A percentile compares a stretch with the other conserved stretches of the same genome.
Evolutionary conservation across 2,113 vertebrate species (phyloP).

Genomic region (Calyptomena viridis): DNA sequence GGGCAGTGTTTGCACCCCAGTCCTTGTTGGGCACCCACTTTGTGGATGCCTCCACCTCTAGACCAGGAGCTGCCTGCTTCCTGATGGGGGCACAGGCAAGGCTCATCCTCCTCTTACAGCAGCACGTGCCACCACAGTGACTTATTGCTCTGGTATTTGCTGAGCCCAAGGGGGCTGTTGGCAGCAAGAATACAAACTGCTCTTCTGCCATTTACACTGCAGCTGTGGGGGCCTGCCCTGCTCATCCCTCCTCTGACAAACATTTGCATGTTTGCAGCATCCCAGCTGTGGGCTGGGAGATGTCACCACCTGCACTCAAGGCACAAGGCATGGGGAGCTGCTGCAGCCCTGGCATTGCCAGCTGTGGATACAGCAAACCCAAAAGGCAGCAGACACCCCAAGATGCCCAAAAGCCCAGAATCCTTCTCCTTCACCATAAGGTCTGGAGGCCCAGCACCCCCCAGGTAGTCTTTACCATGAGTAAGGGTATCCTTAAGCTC

Average conservation of each 20-base stretch:
- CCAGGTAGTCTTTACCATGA: neutral
- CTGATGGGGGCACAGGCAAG: fast-evolving
- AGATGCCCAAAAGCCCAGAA: neutral
- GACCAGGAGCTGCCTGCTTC: neutral
- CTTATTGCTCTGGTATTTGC: neutral
- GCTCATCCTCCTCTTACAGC: neutral
- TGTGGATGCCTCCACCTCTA: neutral
- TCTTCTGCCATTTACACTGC: neutral
- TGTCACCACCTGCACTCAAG: neutral
- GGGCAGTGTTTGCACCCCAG: neutral
- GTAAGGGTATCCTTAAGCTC: neutral
- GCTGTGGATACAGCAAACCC: neutral
- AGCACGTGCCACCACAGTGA: neutral
- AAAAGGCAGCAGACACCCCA: neutral
- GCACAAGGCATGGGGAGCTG: fast-evolving
- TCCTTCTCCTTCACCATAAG: neutral
- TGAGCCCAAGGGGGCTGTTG: neutral
- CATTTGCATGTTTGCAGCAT: neutral
- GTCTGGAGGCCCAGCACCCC: neutral
- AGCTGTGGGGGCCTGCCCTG: neutral
- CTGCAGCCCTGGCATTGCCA: neutral
- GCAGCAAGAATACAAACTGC: neutral
- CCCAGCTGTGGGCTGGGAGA: neutral
- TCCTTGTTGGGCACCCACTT: neutral
- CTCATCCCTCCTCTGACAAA: neutral